phyloP scores from a whole-genome alignment of 2,888 invertebrate genomes.

The Drosophila formosana region DNA sequence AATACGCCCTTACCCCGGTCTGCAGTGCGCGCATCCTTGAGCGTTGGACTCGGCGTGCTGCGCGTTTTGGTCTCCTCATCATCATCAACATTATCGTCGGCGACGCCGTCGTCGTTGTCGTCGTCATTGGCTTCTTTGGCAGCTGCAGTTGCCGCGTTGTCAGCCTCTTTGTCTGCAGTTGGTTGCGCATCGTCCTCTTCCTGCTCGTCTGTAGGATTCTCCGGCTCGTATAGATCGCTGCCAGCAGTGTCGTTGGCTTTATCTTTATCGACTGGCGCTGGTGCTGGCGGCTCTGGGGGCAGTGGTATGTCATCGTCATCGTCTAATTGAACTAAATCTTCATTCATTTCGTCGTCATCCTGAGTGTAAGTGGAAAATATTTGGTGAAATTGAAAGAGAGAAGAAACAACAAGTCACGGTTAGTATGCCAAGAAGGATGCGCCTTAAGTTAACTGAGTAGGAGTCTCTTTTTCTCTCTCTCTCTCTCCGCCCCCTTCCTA shows the following conservation, averaged over 20 bases:
- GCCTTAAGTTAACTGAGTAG: not conserved
- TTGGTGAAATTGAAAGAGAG: constrained; percentile 84
- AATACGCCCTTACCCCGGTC: constrained; percentile 85
- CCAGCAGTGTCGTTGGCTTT: constrained; percentile 19
- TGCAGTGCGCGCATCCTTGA: constrained; percentile 51
- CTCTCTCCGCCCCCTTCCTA: too few relatives aligned
- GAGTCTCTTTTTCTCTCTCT: not conserved
- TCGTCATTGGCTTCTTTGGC: constrained; percentile 28
- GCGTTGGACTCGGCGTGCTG: constrained; percentile 65
- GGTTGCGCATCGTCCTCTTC: constrained; percentile 38
- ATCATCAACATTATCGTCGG: not conserved
- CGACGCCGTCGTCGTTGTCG: too few relatives aligned
- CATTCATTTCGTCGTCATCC: constrained; percentile 85
- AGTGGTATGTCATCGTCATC: constrained; percentile 84
- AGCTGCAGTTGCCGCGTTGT: not conserved
- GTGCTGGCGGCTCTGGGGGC: constrained; percentile 73
- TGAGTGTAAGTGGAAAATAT: constrained; percentile 73
- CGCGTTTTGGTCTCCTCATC: constrained; percentile 44
- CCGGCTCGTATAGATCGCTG: constrained; percentile 83
- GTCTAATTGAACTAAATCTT: constrained; percentile 85
- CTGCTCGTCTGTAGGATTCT: constrained; percentile 81
- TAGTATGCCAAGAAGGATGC: constrained; percentile 84
- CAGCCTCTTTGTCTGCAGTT: constrained; percentile 9
- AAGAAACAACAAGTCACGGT: constrained; percentile 86
- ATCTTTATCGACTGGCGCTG: constrained; percentile 29